Percentiles rank a stretch among this genome's conserved stretches.
phyloP scores from a whole-genome alignment of 2,113 vertebrate species.

The Cromileptes altivelis region DNA sequence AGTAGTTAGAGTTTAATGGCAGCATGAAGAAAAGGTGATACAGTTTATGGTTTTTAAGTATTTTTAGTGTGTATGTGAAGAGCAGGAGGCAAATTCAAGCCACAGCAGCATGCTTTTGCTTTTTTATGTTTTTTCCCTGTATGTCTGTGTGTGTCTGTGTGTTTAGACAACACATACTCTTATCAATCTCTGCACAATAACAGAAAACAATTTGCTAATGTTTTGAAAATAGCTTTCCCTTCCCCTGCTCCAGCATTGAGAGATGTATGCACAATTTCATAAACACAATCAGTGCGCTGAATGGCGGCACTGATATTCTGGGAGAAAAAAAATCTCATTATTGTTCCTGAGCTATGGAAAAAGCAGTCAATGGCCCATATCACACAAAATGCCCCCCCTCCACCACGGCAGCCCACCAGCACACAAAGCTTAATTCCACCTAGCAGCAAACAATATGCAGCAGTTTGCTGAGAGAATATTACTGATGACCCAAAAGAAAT shows the following conservation, averaged over 20 bases:
- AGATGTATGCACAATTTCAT: slow-evolving; percentile 87
- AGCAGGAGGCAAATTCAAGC: slow-evolving; percentile 13
- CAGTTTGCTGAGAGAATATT: slow-evolving; percentile 79
- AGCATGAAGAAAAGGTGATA: slow-evolving; percentile 50
- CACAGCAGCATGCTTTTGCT: slow-evolving; percentile 17
- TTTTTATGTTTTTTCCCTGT: slow-evolving; percentile 26
- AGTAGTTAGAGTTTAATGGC: slow-evolving; percentile 52
- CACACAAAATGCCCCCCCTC: slow-evolving; percentile 73
- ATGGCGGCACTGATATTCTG: slow-evolving; percentile 84
- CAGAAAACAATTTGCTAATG: slow-evolving; percentile 87
- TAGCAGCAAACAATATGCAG: slow-evolving; percentile 80
- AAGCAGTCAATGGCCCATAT: slow-evolving; percentile 87
- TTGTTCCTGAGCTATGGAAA: slow-evolving; percentile 86
- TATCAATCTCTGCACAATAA: slow-evolving; percentile 85
- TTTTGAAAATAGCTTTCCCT: slow-evolving; percentile 84
- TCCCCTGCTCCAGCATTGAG: slow-evolving; percentile 77
- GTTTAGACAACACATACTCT: slow-evolving; percentile 78
- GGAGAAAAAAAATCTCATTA: slow-evolving; percentile 78
- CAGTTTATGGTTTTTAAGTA: slow-evolving; percentile 35
- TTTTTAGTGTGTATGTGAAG: neutral
- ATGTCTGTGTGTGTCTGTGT: slow-evolving; percentile 35
- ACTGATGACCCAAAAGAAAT: slow-evolving; percentile 68
- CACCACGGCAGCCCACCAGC: slow-evolving; percentile 55
- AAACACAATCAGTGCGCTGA: slow-evolving; percentile 85
- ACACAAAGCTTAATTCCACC: slow-evolving; percentile 83